A percentile compares a stretch with the other conserved stretches of the same genome.
Conservation (phyloP, 2,888 invertebrate genomes). For the Lochmaea crataegi region DNA sequence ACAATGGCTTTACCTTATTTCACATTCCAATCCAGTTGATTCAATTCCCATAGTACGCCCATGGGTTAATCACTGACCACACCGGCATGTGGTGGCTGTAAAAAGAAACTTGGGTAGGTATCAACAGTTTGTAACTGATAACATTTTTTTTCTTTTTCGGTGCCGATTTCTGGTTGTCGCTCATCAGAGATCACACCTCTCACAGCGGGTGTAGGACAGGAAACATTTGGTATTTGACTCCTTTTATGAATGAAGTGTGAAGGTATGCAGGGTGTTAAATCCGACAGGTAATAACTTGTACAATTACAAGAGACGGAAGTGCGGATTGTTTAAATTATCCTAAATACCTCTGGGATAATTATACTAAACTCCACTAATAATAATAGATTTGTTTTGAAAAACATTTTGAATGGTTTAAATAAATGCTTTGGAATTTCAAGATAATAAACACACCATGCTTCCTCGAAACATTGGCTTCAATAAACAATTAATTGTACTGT, state of each 20-base stretch:
- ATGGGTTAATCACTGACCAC: not conserved
- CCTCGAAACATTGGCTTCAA: no score
- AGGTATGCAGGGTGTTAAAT: conserved; percentile 20
- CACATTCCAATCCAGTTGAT: no score
- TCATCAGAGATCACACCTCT: conserved; percentile 21
- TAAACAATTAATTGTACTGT: no score
- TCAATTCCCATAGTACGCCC: not conserved
- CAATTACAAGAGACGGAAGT: conserved; percentile 8
- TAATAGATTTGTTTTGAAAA: conserved; percentile 1
- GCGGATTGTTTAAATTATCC: conserved; percentile 9
- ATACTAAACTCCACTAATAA: not conserved
- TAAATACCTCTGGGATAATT: not conserved
- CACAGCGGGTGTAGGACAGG: conserved; percentile 26
- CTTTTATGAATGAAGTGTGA: conserved; percentile 21
- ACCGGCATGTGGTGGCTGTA: conserved; percentile 18
- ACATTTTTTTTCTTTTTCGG: conserved; percentile 17
- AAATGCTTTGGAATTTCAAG: no score
- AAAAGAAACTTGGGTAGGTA: conserved; percentile 28
- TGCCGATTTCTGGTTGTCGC: conserved; percentile 24
- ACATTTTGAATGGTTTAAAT: not conserved
- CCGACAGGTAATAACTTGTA: conserved; percentile 12
- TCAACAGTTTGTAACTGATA: conserved; percentile 30
- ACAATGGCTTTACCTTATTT: no score
- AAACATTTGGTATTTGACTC: conserved; percentile 25
- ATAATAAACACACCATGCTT: no score